Evolutionary conservation across 2,797 vertebrate genomes (phyloP).

Genomic region (Mergus octosetaceus): DNA sequence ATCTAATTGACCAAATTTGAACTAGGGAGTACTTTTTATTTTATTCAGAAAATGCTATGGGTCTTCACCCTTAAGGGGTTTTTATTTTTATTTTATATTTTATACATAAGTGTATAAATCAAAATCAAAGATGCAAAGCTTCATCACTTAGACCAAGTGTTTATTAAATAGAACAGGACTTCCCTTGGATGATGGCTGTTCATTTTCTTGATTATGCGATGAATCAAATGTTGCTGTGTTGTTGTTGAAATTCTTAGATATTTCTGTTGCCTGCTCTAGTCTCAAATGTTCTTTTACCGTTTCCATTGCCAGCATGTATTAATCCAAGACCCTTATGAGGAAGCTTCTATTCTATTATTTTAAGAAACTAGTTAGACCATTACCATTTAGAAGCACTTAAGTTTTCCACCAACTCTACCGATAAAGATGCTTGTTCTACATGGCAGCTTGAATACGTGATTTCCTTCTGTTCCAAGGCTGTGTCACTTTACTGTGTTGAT

Average conservation of each 20-base stretch:
- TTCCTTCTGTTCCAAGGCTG: not conserved
- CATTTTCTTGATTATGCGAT: not conserved
- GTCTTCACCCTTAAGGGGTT: not conserved
- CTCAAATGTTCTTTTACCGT: not conserved
- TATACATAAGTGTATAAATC: not conserved
- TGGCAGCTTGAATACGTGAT: not conserved
- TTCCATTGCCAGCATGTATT: not conserved
- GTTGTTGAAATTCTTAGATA: not conserved
- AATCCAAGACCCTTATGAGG: not conserved
- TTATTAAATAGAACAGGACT: conserved; percentile 6
- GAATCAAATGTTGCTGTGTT: not conserved
- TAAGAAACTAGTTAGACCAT: not conserved
- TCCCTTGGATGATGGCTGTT: not conserved
- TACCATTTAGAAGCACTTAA: not conserved
- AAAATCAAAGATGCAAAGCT: not conserved
- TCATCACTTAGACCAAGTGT: not conserved
- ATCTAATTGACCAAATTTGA: not conserved
- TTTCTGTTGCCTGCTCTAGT: not conserved
- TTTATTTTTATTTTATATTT: not conserved
- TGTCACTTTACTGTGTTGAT: not conserved
- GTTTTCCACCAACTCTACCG: not conserved
- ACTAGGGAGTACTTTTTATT: not conserved
- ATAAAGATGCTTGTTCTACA: not conserved
- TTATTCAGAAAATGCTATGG: not conserved
- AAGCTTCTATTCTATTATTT: not conserved